phyloP scores from a whole-genome alignment of 2,797 vertebrate genomes.

The Malacoraja senta region DNA sequence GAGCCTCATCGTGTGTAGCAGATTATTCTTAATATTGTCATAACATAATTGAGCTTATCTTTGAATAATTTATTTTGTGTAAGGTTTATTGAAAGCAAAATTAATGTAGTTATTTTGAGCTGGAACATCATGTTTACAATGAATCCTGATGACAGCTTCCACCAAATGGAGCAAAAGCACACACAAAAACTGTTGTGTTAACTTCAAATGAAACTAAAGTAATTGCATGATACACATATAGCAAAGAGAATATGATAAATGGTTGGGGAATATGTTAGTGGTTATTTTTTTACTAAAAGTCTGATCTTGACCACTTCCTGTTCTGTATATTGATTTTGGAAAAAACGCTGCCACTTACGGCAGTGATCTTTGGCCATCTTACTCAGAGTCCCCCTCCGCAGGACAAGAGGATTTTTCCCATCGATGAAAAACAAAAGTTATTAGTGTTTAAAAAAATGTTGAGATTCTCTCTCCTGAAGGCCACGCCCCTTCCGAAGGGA shows the following conservation, averaged over 20 bases:
- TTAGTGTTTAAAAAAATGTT: too few relatives aligned
- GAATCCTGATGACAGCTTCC: neutral
- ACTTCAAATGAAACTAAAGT: neutral
- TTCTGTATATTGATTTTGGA: too few relatives aligned
- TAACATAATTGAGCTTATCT: neutral
- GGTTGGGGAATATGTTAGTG: neutral
- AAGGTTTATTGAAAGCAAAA: constrained; percentile 22
- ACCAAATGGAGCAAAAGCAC: neutral
- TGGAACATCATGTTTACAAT: neutral
- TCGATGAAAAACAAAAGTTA: too few relatives aligned
- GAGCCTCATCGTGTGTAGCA: neutral
- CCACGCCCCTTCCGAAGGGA: too few relatives aligned
- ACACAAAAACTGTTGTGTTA: neutral
- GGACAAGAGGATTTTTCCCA: too few relatives aligned
- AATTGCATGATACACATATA: neutral
- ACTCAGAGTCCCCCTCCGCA: too few relatives aligned
- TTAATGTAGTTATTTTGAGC: neutral
- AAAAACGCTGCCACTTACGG: too few relatives aligned
- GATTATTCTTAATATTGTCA: neutral
- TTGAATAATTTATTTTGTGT: neutral
- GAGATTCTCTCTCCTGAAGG: too few relatives aligned
- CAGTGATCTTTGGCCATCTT: too few relatives aligned
- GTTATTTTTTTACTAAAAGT: neutral
- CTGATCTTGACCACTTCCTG: too few relatives aligned
- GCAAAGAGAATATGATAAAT: neutral